Evolutionary conservation across 2,888 invertebrate genomes (phyloP), one percentile per base, ranked within the genome.

Genomic region (Diarsia brunnea): DNA sequence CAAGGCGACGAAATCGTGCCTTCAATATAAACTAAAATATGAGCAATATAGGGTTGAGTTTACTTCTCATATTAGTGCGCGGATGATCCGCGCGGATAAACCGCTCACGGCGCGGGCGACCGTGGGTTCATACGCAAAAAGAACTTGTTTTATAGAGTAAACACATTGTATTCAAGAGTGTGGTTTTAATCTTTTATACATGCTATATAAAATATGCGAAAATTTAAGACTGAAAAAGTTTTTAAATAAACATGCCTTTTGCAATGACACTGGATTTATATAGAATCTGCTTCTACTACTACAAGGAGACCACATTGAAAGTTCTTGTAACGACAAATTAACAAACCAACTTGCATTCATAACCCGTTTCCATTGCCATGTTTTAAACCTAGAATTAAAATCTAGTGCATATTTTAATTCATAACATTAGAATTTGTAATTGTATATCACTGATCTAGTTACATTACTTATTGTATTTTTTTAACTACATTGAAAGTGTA

Each of bases 381-480:
- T 78, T 69, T 75, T 71, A 78, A 73, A 78, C 43, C 66, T 67
- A 65, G 24, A 69, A 71, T 87, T 81, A 82, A 78, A 77, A 80
- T 70, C 21, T 49, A 79, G 55, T 66, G 63, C 45, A 73, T 64
- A 69, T 66, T 49, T 73, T 75, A 31, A 78, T 63, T 65, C n/a
- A 31, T 43, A n/a, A 70, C 31, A 69, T 85, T 85, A 71, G 60
- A 79, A 81, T 85, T 79, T 81, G 70, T 81, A 85, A 84, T 83
- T 38, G 31, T 49, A 69, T 45, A 31, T n/a, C 12, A 45, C 16
- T 66, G 63, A 61, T 58, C 43, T 55, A 65, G 63, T 66, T 27
- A 19, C 43, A 61, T 45, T 53, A 61, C 49, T 70, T n/a, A 53
- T n/a, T 73, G 53, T 14, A 63, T 69, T 65, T 72, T 53, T 55